Evolutionary conservation across 2,888 invertebrate species (phyloP).

Genomic region (Brachycybe producta): DNA sequence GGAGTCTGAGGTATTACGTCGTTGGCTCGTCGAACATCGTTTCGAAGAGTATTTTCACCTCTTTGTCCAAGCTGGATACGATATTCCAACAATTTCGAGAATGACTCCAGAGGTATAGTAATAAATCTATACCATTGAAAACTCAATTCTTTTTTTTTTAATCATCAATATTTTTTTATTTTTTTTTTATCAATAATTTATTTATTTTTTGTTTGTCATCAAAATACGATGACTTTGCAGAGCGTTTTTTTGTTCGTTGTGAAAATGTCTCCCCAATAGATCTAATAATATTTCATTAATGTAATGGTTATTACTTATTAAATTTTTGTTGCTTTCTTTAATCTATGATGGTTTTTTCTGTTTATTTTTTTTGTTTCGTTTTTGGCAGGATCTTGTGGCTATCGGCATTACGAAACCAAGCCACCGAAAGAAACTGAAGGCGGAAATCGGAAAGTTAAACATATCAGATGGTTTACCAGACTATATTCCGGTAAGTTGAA

Average conservation of each 20-base stretch:
- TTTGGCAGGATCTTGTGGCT: slow-evolving; percentile 44
- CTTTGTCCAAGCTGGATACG: slow-evolving; percentile 91
- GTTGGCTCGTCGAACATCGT: slow-evolving; percentile 85
- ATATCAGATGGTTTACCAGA: slow-evolving; percentile 90
- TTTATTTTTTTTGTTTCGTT: slow-evolving; percentile 13
- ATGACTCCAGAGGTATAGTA: slow-evolving; percentile 98
- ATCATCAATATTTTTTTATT: background rate
- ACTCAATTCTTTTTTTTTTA: too few relatives aligned
- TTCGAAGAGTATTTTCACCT: slow-evolving; percentile 89
- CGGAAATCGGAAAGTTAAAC: slow-evolving; percentile 86
- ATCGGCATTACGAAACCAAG: slow-evolving; percentile 87
- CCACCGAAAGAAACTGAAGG: slow-evolving; percentile 88
- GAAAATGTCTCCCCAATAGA: too few relatives aligned
- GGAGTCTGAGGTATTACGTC: slow-evolving; percentile 87
- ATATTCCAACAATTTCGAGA: slow-evolving; percentile 92
- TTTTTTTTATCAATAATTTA: slow-evolving; percentile 1
- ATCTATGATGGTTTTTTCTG: slow-evolving; percentile 8
- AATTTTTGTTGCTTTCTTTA: too few relatives aligned
- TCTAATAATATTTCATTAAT: too few relatives aligned
- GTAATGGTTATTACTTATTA: too few relatives aligned
- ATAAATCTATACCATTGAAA: too few relatives aligned
- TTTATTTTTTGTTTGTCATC: too few relatives aligned
- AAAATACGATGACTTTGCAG: too few relatives aligned
- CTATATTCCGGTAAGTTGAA: slow-evolving; percentile 64
- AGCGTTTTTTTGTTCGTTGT: too few relatives aligned